Evolutionary conservation across 2,797 vertebrate genomes (phyloP).

Genomic region (Neosilurus hyrtlii): DNA sequence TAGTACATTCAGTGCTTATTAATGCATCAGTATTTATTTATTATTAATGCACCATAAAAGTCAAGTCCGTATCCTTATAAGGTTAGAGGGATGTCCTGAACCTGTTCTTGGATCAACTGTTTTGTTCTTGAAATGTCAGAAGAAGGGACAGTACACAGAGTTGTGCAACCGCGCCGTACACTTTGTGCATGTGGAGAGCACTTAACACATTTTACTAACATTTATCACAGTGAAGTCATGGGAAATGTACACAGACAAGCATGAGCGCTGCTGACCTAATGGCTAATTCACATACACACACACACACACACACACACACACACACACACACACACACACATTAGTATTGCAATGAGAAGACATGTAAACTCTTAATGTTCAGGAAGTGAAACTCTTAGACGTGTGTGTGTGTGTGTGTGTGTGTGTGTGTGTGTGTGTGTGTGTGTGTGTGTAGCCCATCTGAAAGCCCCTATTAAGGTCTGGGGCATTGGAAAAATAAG

Average conservation of each 20-base stretch:
- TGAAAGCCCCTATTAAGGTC: slow-evolving; percentile 54
- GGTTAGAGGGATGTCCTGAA: not conserved
- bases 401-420: slow-evolving; percentile 43
- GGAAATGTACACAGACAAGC: slow-evolving; percentile 69
- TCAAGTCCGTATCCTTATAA: not conserved
- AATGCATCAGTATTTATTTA: too few relatives aligned
- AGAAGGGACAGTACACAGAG: slow-evolving; percentile 24
- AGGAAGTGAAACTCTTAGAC: slow-evolving; percentile 66
- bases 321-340: slow-evolving; percentile 39
- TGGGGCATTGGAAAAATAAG: slow-evolving; percentile 66
- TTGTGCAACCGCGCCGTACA: slow-evolving; percentile 50
- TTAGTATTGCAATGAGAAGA: slow-evolving; percentile 50
- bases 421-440: slow-evolving; percentile 29
- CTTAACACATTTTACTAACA: slow-evolving; percentile 69
- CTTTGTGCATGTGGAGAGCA: slow-evolving; percentile 64
- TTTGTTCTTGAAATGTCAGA: slow-evolving; percentile 12
- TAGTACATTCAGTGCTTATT: not conserved
- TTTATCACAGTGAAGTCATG: slow-evolving; percentile 72
- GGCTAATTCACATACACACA: slow-evolving; percentile 60
- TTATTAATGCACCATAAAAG: not conserved
- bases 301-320: slow-evolving; percentile 39
- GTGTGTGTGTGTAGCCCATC: slow-evolving; percentile 41
- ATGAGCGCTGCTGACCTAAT: slow-evolving; percentile 68
- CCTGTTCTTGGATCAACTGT: not conserved
- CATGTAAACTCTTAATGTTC: slow-evolving; percentile 59